Base-by-base conservation (phyloP, 1,140 invertebrate genomes). In the Arion vulgaris region DNA sequence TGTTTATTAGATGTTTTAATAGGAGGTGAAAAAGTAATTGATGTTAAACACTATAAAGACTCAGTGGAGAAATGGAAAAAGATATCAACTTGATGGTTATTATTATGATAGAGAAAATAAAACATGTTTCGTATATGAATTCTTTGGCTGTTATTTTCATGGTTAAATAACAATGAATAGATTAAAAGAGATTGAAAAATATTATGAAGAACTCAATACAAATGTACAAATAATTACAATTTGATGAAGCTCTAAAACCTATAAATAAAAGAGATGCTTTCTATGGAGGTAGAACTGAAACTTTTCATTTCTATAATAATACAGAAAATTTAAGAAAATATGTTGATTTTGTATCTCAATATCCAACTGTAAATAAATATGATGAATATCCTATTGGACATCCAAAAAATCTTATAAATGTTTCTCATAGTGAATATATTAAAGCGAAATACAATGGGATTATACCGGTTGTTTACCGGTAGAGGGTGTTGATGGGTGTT, bases 291-390 rank as follows among this genome's bases (percentile, higher is more conserved):
- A 57, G 53, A 57, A 57, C 26, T 19, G 53, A 57, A 57, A 23
- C 53, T 57, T 57, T 57, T 57, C 53, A 57, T 57, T 57, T 57
- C 9, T 57, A n/a, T 57, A 57, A 57, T 57, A 57, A 57, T 57
- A 57, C 53, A 57, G 5, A 57, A 57, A 57, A 57, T 19, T 57
- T 57, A 57, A 57, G 17, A 15, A 19, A 23, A 5, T 57, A 23
- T 57, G 53, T 57, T 15, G 53, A 57, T 57, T 57, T 11, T 57
- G 53, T 57, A 57, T 57, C 53, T 23, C 19, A 11, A 57, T 57
- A 57, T 57, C 53, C 53, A 57, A 57, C 53, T 57, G 53, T 57
- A 5, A 57, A 57, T 57, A 57, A 57, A 57, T 57, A 57, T 57
- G 53, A 57, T 57, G 53, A 57, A 57, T 57, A 57, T 57, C 53